phyloP scores from a whole-genome alignment of 2,113 vertebrate genomes.

The Phaetusa simplex region DNA sequence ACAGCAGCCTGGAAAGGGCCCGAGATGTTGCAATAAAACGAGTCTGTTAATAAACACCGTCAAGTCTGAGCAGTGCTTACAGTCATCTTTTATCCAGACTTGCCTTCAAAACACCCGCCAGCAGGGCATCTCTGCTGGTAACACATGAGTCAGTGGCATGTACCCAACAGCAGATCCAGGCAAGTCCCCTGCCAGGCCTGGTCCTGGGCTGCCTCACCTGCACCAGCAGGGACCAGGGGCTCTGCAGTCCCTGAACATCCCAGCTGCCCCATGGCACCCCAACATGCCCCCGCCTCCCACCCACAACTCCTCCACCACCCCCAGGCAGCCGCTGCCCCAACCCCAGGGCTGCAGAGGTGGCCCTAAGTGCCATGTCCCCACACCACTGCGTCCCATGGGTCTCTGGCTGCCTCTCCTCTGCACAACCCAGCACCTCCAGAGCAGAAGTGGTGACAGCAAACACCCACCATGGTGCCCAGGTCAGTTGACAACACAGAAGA shows the following conservation, averaged over 20 bases:
- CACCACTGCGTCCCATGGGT: fast-evolving
- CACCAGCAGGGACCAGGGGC: not conserved
- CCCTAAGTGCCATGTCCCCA: not conserved
- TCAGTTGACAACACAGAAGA: too few relatives aligned
- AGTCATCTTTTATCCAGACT: not conserved
- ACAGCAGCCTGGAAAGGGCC: not conserved
- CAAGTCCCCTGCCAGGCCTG: not conserved
- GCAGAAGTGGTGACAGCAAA: not conserved
- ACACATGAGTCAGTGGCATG: fast-evolving
- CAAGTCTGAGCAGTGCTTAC: not conserved
- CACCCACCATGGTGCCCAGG: fast-evolving
- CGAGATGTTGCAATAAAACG: not conserved
- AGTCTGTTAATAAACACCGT: not conserved
- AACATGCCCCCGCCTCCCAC: fast-evolving
- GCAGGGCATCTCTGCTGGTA: not conserved
- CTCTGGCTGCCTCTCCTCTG: not conserved
- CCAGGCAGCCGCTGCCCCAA: fast-evolving
- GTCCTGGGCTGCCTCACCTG: not conserved
- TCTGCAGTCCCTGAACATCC: not conserved
- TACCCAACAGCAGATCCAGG: fast-evolving
- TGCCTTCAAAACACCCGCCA: not conserved
- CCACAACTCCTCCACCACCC: fast-evolving
- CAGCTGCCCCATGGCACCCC: fast-evolving
- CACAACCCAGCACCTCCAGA: not conserved
- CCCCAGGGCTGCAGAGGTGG: not conserved